A percentile compares a stretch with the other conserved stretches of the same genome.
Conservation (phyloP, 1,140 invertebrate genomes). For the Drosophila ambigua region DNA sequence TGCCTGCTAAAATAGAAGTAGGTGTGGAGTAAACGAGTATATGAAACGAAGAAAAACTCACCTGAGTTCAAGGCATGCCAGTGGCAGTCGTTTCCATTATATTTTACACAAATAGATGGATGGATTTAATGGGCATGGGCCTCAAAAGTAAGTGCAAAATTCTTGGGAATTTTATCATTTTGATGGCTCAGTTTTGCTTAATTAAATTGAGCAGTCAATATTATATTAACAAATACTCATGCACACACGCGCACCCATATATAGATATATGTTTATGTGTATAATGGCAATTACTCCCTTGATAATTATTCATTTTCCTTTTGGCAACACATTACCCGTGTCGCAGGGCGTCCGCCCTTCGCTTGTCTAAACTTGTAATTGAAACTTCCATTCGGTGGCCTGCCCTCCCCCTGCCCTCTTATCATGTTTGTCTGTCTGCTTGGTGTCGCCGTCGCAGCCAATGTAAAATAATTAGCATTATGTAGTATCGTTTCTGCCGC, state of each 20-base stretch:
- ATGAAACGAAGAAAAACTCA: neutral
- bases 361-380: conserved; percentile 65
- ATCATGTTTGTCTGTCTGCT: neutral
- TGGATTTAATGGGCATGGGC: no score
- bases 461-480: conserved; percentile 77
- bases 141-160: neutral
- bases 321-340: conserved; percentile 63
- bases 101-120: neutral
- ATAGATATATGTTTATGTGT: neutral
- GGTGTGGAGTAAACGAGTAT: no score
- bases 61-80: neutral
- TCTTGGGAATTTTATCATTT: conserved; percentile 3
- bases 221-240: no score
- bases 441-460: conserved; percentile 13
- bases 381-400: conserved; percentile 42
- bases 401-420: neutral
- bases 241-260: neutral
- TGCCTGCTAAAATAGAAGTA: neutral
- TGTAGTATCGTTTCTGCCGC: conserved; percentile 45
- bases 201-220: conserved; percentile 8
- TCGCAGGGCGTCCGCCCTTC: conserved; percentile 38
- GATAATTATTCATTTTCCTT: conserved; percentile 60
- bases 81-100: conserved; percentile 4
- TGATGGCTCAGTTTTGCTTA: conserved; percentile 6
- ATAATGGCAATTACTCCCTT: conserved; percentile 20